phyloP scores from a whole-genome alignment of 92 coral and sea anemone species.

The Paragorgia papillata region DNA sequence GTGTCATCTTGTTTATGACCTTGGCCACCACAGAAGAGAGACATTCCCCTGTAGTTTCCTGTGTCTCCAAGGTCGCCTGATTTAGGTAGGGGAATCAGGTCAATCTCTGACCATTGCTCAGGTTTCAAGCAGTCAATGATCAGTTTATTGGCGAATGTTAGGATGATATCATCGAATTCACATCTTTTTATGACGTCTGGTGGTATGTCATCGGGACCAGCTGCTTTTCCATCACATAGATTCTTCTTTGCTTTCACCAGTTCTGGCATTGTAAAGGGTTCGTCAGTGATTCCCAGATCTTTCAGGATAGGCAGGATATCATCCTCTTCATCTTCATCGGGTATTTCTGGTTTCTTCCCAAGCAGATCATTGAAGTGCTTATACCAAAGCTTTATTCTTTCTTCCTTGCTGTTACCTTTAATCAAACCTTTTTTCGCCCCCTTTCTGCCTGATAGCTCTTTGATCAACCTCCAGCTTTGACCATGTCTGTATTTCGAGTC shows the following conservation, averaged over 20 bases:
- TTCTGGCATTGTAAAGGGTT: neutral
- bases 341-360: neutral
- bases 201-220: neutral
- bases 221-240: neutral
- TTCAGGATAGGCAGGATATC: no score
- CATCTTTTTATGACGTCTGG: no score
- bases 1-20: conserved; percentile 53
- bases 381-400: neutral
- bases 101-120: neutral
- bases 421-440: neutral
- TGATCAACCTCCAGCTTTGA: conserved; percentile 9
- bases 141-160: neutral
- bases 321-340: no score
- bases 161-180: neutral
- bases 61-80: conserved; percentile 46
- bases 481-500: neutral
- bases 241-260: neutral
- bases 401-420: neutral
- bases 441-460: conserved; percentile 15
- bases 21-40: conserved; percentile 43
- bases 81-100: conserved; percentile 20
- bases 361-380: neutral
- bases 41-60: conserved; percentile 40
- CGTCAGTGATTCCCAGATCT: neutral
- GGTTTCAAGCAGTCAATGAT: neutral